Conservation (phyloP, 2,113 vertebrate genomes). For the Galbula dea region DNA sequence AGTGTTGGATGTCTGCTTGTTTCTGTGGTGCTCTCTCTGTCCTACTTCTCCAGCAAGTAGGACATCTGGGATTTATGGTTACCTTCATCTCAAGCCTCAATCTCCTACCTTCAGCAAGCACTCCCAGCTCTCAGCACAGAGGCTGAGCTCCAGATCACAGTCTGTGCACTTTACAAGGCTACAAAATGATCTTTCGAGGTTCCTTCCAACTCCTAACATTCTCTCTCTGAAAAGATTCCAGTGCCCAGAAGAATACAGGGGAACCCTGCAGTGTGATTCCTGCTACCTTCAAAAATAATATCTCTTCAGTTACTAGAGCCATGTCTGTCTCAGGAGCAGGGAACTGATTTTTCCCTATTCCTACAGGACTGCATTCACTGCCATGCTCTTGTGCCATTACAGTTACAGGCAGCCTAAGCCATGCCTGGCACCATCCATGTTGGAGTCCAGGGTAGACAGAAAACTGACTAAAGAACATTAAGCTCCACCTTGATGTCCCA, state of each 20-base stretch:
- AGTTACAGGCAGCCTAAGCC: background rate
- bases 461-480: slow-evolving; percentile 62
- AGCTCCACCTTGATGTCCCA: slow-evolving; percentile 62
- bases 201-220: no score
- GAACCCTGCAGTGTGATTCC: background rate
- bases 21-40: background rate
- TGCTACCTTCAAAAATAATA: background rate
- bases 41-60: slow-evolving; percentile 8
- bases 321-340: background rate
- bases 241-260: no score
- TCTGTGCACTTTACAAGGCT: background rate
- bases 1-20: background rate
- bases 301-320: background rate
- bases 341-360: background rate
- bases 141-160: background rate
- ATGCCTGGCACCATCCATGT: background rate
- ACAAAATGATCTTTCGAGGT: no score
- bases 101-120: background rate
- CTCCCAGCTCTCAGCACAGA: background rate
- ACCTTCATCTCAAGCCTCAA: background rate
- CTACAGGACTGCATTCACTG: background rate
- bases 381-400: background rate
- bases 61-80: slow-evolving; percentile 6
- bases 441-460: slow-evolving; percentile 1
- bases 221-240: no score